phyloP scores from a whole-genome alignment of 2,888 invertebrate species.

The Cheilosia urbana region DNA sequence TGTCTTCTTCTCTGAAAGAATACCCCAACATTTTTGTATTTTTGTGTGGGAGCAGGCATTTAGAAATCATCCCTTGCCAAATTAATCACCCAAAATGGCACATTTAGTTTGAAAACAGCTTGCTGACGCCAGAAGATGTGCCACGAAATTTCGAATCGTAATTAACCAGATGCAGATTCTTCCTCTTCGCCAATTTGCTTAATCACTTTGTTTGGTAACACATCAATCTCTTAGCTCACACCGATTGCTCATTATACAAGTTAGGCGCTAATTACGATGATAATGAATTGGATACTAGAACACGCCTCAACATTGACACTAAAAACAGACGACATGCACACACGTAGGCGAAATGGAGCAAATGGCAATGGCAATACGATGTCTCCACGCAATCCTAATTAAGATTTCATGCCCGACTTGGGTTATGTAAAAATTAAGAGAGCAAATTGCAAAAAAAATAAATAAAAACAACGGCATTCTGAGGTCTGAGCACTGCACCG shows the following conservation, averaged over 20 bases:
- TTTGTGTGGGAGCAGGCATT: too few species aligned
- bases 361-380: background rate
- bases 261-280: constrained; percentile 12
- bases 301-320: constrained; percentile 16
- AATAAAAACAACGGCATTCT: background rate
- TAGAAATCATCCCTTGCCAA: too few species aligned
- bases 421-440: constrained; percentile 35
- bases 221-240: background rate
- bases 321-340: background rate
- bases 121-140: too few species aligned
- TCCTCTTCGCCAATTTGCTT: background rate
- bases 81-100: too few species aligned
- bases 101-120: too few species aligned
- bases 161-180: background rate
- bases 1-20: too few species aligned
- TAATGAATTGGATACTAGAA: constrained; percentile 19
- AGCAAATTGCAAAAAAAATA: background rate
- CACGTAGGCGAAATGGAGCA: background rate
- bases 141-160: background rate
- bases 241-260: background rate
- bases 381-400: constrained; percentile 4
- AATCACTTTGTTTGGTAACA: background rate
- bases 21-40: too few species aligned
- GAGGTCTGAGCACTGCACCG: background rate
- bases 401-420: constrained; percentile 14